phyloP scores from a whole-genome alignment of 92 coral and sea anemone species.

The Actinostola sp. region DNA sequence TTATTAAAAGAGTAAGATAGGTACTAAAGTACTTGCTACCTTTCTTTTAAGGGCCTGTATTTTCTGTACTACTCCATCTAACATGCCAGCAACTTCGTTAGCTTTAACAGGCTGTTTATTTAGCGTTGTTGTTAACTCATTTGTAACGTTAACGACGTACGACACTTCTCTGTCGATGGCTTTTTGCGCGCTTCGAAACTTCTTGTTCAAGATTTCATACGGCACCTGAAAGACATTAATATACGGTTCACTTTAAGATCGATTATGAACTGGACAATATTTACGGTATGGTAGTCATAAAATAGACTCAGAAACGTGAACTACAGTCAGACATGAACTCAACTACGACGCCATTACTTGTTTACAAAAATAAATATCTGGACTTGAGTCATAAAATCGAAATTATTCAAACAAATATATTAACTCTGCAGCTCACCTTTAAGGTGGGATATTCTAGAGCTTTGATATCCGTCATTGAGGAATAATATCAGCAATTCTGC shows the following conservation, averaged over 20 bases:
- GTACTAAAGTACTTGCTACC: slow-evolving; percentile 41
- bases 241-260: too few species aligned
- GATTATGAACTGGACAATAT: too few species aligned
- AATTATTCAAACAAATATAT: not conserved
- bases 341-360: not conserved
- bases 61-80: slow-evolving; percentile 94
- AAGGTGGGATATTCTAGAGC: slow-evolving; percentile 94
- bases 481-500: not conserved
- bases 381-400: not conserved
- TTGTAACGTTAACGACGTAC: slow-evolving; percentile 76
- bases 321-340: too few species aligned
- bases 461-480: slow-evolving; percentile 88
- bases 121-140: slow-evolving; percentile 75
- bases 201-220: slow-evolving; percentile 92
- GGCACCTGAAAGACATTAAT: slow-evolving; percentile 74
- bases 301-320: too few species aligned
- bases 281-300: too few species aligned
- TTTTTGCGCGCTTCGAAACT: slow-evolving; percentile 95
- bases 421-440: slow-evolving; percentile 60
- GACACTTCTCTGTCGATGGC: slow-evolving; percentile 98
- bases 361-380: not conserved
- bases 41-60: slow-evolving; percentile 88
- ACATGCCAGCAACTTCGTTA: slow-evolving; percentile 80
- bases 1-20: too few species aligned
- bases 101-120: slow-evolving; percentile 76